A percentile compares a stretch with the other conserved stretches of the same genome.
Conservation (phyloP, 2,797 vertebrate genomes). For the Rhabdophis nuchalis region DNA sequence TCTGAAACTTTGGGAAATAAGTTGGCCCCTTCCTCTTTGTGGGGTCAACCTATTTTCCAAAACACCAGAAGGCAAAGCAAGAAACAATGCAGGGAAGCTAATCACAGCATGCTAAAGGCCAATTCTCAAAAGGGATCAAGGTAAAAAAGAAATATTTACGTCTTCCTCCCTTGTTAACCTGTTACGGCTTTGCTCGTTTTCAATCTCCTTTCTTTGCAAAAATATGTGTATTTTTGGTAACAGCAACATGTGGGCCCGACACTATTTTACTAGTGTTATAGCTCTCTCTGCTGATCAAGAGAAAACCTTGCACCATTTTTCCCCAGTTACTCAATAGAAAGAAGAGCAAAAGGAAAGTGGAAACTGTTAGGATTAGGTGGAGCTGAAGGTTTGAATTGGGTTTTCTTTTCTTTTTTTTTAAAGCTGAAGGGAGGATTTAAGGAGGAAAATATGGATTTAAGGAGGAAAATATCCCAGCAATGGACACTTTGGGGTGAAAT, state of each 20-base stretch:
- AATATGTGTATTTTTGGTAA: background rate
- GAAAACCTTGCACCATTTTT: background rate
- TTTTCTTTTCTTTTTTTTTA: background rate
- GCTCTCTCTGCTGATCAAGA: background rate
- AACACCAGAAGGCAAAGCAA: background rate
- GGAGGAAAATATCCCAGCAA: background rate
- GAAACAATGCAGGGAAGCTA: background rate
- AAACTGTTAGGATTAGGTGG: background rate
- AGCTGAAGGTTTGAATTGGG: background rate
- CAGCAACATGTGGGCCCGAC: background rate
- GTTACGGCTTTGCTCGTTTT: background rate
- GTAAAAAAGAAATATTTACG: background rate
- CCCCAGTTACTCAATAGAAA: background rate
- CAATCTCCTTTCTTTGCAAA: background rate
- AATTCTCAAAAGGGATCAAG: background rate
- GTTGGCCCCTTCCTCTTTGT: background rate
- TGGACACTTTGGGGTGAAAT: background rate
- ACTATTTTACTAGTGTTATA: background rate
- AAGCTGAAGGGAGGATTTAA: background rate
- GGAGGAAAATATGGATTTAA: background rate
- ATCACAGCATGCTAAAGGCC: background rate
- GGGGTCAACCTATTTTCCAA: background rate
- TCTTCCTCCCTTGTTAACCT: background rate
- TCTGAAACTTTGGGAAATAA: background rate
- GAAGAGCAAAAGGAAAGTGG: background rate